Evolutionary conservation across 2,797 vertebrate genomes (phyloP).

Genomic region (Scomberomorus guttatus): DNA sequence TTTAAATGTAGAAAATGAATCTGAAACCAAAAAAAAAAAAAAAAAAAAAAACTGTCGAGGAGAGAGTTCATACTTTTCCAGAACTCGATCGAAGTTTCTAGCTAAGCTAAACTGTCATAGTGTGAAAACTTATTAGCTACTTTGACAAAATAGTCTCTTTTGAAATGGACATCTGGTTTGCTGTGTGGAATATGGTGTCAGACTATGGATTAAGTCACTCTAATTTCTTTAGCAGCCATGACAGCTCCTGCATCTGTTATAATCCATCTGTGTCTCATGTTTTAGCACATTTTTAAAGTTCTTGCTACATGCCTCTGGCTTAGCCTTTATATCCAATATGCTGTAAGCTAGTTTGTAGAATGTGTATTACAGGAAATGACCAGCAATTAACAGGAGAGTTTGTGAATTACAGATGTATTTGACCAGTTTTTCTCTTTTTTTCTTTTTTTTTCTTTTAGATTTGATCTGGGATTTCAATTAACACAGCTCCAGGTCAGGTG

Average conservation of each 20-base stretch:
- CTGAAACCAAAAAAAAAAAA: conserved; percentile 46
- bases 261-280: conserved; percentile 78
- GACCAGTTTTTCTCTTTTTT: conserved; percentile 28
- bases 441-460: conserved; percentile 63
- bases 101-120: conserved; percentile 37
- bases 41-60: conserved; percentile 41
- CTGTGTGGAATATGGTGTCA: conserved; percentile 74
- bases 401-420: conserved; percentile 32
- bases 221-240: conserved; percentile 73
- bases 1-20: conserved; percentile 11
- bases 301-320: conserved; percentile 53
- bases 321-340: conserved; percentile 25
- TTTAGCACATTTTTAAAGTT: conserved; percentile 69
- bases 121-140: conserved; percentile 45
- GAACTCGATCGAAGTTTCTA: conserved; percentile 71
- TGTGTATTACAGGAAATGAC: conserved; percentile 12
- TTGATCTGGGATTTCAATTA: conserved; percentile 69
- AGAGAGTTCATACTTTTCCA: conserved; percentile 47
- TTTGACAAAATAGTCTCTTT: conserved; percentile 41
- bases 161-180: conserved; percentile 66
- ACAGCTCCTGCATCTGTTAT: conserved; percentile 79
- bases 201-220: conserved; percentile 77
- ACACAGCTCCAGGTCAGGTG: conserved; percentile 60
- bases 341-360: conserved; percentile 11
- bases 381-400: neutral